phyloP scores from a whole-genome alignment of 2,113 vertebrate genomes.

The Rhadina sibilatrix region DNA sequence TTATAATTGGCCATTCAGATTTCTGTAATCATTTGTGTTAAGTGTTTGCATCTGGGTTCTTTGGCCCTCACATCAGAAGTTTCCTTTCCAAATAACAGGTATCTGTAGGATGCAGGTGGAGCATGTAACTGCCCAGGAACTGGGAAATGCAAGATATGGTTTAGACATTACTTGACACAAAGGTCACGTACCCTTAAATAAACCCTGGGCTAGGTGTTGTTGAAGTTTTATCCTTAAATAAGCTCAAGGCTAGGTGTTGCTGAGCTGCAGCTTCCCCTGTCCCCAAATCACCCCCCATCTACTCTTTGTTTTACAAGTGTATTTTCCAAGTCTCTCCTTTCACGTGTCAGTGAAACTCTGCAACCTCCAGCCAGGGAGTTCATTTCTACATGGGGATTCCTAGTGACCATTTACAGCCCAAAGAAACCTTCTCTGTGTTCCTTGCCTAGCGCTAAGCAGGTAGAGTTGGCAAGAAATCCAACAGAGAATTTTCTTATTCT shows the following conservation, averaged over 20 bases:
- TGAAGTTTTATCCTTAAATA: neutral
- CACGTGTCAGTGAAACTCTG: neutral
- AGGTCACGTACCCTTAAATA: neutral
- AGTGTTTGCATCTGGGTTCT: neutral
- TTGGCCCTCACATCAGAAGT: neutral
- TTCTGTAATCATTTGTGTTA: neutral
- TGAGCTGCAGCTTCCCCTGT: neutral
- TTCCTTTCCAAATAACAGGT: neutral
- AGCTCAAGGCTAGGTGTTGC: neutral
- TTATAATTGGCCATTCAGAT: neutral
- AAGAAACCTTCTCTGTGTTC: neutral
- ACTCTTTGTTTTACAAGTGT: neutral
- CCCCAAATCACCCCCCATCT: neutral
- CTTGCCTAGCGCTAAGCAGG: neutral
- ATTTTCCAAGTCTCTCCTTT: neutral
- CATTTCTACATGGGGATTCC: neutral
- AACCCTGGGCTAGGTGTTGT: neutral
- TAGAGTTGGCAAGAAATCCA: neutral
- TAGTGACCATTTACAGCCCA: neutral
- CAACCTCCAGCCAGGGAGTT: accelerated
- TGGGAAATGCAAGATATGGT: neutral
- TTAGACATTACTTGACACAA: neutral
- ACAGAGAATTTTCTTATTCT: neutral
- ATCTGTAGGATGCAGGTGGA: neutral
- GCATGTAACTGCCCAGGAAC: neutral